Base-by-base conservation (phyloP, 2,113 vertebrate species). In the Rostratula benghalensis region DNA sequence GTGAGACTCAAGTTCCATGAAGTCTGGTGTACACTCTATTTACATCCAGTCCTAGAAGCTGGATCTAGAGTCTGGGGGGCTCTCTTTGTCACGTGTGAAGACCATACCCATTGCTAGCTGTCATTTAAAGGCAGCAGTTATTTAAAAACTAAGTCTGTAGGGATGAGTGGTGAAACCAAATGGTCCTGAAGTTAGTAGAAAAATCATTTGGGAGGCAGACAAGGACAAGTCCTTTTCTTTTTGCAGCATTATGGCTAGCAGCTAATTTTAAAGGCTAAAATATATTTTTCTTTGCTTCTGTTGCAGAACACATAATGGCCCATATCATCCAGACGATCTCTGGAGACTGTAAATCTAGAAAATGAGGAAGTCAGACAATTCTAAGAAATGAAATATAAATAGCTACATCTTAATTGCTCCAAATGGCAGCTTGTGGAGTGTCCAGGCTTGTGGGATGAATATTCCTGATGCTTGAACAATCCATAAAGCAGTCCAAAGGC, bases 271-370 rank as follows among this genome's bases (percentile, higher is more conserved):
- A 94, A 84, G 56, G 43, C 9, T 87, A 71, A 81, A 92, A 18
- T 35, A 16, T 10, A 13, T 41, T 89, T 88, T 46, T 48, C 27
- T 75, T 71, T 33, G 3, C 22, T 83, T 70, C 30, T 71, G 21
- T 89, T 78, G 48, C 33, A 68, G 41, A 92, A 14, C 15, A 37
- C 46, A n/a, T 91, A 84, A 90, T 94, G 70, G 33, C 35, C 45
- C 33, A 50, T 92, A 74, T 92, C 82, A 71, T 94, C 68, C 77
- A 86, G 79, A 74, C 6, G 2, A 19, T 88, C 85, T 94, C 90
- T 93, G 89, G 71, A 90, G 86, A 86, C 83, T 81, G 25, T 83
- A 79, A 86, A 93, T 88, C 50, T 94, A 70, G 94, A 79, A 92
- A 94, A 90, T 61, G 23, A 93, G 76, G 71, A 92, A 74, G 31